Evolutionary conservation across 2,113 vertebrate genomes (phyloP), one percentile per base, ranked within the genome.

Genomic region (Pseudorhombus dupliciocellatus): DNA sequence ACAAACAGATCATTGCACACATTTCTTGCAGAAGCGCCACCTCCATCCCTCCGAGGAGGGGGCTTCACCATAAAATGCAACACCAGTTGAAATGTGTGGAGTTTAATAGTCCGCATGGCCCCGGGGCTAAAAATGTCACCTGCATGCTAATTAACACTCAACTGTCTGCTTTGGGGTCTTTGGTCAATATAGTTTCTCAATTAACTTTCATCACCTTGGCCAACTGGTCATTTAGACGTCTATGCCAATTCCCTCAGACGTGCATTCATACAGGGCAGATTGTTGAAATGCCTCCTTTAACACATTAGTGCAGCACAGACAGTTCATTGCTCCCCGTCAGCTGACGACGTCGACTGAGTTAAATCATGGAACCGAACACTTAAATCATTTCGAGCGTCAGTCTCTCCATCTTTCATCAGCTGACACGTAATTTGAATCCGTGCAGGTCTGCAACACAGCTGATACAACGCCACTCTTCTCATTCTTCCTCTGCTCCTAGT

Each of bases 11-110:
- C 71, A 79, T n/a, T 59, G 30, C 34, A 61, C 24, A 21, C 7
- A 24, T 80, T 66, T 56, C 54, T 75, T 80, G 51, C 52, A 57
- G 18, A 60, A 58, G 51, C 26, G 42, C n/a, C 6, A 21, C 28
- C 31, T 75, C 25, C 8, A 25, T 18, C 22, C 67, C 50, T 46
- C 40, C 12, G 25, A 8, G n/a, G 37, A 66, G 30, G 12, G 52
- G 24, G 57, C 74, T 81, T 55, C 58, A 75, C 77, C 75, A 84
- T 87, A 76, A 65, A 79, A 84, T 84, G 80, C 61, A 74, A 46
- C 51, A 70, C 7, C 40, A 75, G 63, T 66, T 57, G 63, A 58
- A 86, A 84, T 60, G 77, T 83, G 80, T 61, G 18, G 34, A 61
- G 71, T 81, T 82, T 73, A 51, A 80, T 84, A 82, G 81, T 84